Evolutionary conservation across 2,797 vertebrate species (phyloP), one percentile per base, ranked within the genome.

Genomic region (Eulemur mongoz): DNA sequence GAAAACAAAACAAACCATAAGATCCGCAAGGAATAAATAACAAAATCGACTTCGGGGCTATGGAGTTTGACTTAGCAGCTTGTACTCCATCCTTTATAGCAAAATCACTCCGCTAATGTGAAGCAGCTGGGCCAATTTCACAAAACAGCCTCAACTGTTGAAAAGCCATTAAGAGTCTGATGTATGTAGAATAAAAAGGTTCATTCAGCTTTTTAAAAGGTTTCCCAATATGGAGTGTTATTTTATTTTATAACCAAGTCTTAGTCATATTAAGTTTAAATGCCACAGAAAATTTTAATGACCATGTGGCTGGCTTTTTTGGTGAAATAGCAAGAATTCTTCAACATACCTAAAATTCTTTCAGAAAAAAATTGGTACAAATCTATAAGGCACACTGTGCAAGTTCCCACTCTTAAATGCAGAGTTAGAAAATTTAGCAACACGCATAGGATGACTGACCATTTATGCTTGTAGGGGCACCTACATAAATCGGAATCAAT

Each of bases 181-280:
- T 99, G 98, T 98, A 98, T 98, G 98, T 98, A 98, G 98, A 98
- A 98, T 98, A 99, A 98, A 99, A 98, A 97, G 98, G 98, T 97
- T 98, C 97, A 98, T 98, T 99, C 98, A 98, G 76, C 97, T 98
- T 98, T 98, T 98, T 97, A 98, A 98, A 98, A 98, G 97, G 96
- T 97, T 98, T 98, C 98, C 97, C 97, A 98, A 96, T 98, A 98
- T 98, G 95, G 96, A 98, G 97, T 97, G 97, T 98, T 98, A 97
- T 97, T 97, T 98, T 98, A 97, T 98, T 99, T 98, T 98, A 98
- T 98, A 99, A 98, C 95, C 96, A 97, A 98, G 97, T 97, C 96
- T 98, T 98, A 98, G 97, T 98, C 98, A 98, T 97, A 97, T 94
- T 52, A 98, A 98, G 85, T 98, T 98, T 98, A 98, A 98, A 97